Evolutionary conservation across 2,888 invertebrate species (phyloP).

Genomic region (Rugalucina vietnamica): DNA sequence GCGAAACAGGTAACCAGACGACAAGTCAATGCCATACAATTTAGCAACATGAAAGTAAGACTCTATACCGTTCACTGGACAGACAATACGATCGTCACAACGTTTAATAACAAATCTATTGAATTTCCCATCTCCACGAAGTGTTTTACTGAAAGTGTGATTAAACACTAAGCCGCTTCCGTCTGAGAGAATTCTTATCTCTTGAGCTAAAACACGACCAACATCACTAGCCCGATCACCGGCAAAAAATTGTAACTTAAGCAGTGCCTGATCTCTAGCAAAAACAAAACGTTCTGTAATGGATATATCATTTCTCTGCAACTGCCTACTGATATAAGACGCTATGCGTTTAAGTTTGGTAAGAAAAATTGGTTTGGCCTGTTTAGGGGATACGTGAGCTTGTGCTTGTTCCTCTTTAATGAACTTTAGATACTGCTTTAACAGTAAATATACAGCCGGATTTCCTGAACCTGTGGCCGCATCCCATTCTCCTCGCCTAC

Average conservation of each 20-base stretch:
- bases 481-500: slow-evolving; percentile 7
- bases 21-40: background rate
- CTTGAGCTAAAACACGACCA: background rate
- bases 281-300: background rate
- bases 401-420: slow-evolving; percentile 40
- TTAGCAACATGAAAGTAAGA: slow-evolving; percentile 19
- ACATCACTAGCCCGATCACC: background rate
- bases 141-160: slow-evolving; percentile 47
- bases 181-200: slow-evolving; percentile 24
- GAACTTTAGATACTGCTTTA: slow-evolving; percentile 35
- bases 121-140: slow-evolving; percentile 27
- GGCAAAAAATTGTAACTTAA: slow-evolving; percentile 1
- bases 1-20: slow-evolving; percentile 39
- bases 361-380: slow-evolving; percentile 4
- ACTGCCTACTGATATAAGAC: slow-evolving; percentile 20
- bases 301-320: background rate
- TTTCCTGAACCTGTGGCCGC: background rate
- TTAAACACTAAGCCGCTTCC: slow-evolving; percentile 32
- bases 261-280: background rate
- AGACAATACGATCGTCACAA: slow-evolving; percentile 27
- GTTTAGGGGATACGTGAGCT: slow-evolving; percentile 31
- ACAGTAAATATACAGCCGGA: slow-evolving; percentile 19
- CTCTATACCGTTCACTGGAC: slow-evolving; percentile 37
- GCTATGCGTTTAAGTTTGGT: background rate
- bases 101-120: slow-evolving; percentile 44